A percentile compares a stretch with the other conserved stretches of the same genome.
These are phyloP conservation scores for Forbesichthys agassizii DNA, from an alignment of 2,113 vertebrate species.

Conservation along the genomic window DNA sequence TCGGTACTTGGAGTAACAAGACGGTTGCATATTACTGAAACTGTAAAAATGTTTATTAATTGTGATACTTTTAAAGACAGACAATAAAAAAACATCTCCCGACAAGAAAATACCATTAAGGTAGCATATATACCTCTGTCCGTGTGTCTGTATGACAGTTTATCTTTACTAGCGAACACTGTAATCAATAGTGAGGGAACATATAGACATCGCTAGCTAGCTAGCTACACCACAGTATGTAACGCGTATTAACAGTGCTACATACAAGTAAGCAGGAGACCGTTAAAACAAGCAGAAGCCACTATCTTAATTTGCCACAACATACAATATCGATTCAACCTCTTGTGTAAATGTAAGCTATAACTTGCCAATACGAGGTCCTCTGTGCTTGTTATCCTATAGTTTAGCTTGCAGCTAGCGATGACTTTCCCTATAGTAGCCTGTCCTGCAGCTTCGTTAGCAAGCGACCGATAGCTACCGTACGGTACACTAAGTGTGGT, in stretches of 20 bases:
- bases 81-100: no score
- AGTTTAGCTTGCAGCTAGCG: slow-evolving; percentile 63
- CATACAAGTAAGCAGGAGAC: no score
- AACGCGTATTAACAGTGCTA: background rate
- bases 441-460: slow-evolving; percentile 24
- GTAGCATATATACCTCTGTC: background rate
- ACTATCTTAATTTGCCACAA: background rate
- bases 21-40: background rate
- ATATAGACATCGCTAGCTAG: slow-evolving; percentile 41
- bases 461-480: slow-evolving; percentile 5
- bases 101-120: background rate
- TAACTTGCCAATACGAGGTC: slow-evolving; percentile 15
- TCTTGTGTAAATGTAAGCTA: slow-evolving; percentile 18
- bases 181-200: slow-evolving; percentile 13
- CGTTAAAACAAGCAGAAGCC: background rate
- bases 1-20: background rate
- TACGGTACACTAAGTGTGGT: no score
- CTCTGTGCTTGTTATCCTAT: slow-evolving; percentile 18
- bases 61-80: background rate
- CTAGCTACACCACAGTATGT: slow-evolving; percentile 16
- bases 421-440: slow-evolving; percentile 59
- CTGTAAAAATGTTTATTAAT: background rate
- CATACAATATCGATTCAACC: background rate
- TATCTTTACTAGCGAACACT: slow-evolving; percentile 17
- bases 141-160: background rate